Evolutionary conservation across 1,140 invertebrate species (phyloP), one percentile per base, ranked within the genome.

Genomic region (Zaprionus ornatus): DNA sequence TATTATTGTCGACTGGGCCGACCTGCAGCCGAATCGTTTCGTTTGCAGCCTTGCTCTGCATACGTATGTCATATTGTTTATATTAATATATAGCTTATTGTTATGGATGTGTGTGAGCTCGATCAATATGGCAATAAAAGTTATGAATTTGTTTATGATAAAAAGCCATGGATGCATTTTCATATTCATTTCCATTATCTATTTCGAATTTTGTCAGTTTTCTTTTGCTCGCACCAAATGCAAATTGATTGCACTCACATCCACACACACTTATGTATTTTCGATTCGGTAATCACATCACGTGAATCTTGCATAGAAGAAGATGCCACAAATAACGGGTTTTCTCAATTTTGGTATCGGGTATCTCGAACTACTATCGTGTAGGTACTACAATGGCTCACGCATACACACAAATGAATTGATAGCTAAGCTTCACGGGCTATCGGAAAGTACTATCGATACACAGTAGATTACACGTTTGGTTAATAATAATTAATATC

Each of bases 281-380:
- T 69, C 23, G 17, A 68, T 56, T 69, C 29, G n/a, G 63, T 56
- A 67, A 82, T 80, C 56, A 74, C 40, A 72, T 79, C 84, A 79
- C 76, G 82, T 83, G 84, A 76, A 78, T 85, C 82, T 85, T 84
- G 82, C 80, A 88, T 83, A 87, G 83, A 88, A 88, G 83, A 80
- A 71, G 50, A 72, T 45, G 56, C 57, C 61, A 78, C 69, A 56
- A 70, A 60, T 66, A 25, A 66, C 42, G 70, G 59, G 29, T 54
- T 76, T 66, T 60, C 42, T n/a, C n/a, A 37, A 37, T 50, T 61
- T 81, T 62, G 23, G 23, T 61, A 12, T 65, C 21, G 56, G 61
- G 48, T 48, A n/a, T 40, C 35, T 59, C 13, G 23, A 25, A 37
- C 21, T 48, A 37, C 37, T 60, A 59, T n/a, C 56, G 29, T 50